Conservation (phyloP, 30 jellyfish, hydroid and myxozoan species). For the Catostylus mosaicus region DNA sequence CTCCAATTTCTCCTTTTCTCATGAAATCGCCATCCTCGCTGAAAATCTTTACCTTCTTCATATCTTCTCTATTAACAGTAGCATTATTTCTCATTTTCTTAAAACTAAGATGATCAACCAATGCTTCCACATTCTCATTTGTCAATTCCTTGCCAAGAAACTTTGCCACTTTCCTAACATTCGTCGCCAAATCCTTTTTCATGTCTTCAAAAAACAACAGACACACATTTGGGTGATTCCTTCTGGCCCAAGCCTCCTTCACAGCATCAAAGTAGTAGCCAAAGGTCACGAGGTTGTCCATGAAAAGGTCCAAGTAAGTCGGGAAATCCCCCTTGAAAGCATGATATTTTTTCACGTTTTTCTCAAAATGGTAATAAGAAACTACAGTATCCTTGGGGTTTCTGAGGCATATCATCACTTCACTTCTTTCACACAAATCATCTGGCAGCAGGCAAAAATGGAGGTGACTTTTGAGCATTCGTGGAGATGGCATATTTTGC, state of each 20-base stretch:
- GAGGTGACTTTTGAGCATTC: too few relatives aligned
- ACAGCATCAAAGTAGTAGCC: slow-evolving; percentile 35
- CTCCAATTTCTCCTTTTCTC: slow-evolving; percentile 51
- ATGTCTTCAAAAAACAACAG: slow-evolving; percentile 35
- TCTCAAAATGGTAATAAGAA: slow-evolving; percentile 20
- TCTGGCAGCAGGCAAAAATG: too few relatives aligned
- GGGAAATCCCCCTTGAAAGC: slow-evolving; percentile 13
- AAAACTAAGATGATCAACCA: too few relatives aligned
- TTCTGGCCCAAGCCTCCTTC: slow-evolving; percentile 39
- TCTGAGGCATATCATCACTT: slow-evolving; percentile 10
- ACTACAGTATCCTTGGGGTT: slow-evolving; percentile 24
- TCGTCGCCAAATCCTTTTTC: slow-evolving; percentile 29
- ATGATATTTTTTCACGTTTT: background rate
- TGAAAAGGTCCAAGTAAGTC: slow-evolving; percentile 30
- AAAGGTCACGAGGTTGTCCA: slow-evolving; percentile 33
- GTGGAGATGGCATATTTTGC: too few relatives aligned
- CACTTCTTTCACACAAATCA: background rate
- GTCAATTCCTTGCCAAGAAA: too few relatives aligned
- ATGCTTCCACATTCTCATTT: too few relatives aligned
- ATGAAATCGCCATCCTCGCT: slow-evolving; percentile 5
- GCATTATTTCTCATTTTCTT: too few relatives aligned
- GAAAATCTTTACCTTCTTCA: background rate
- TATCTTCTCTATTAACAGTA: background rate
- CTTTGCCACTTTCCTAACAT: slow-evolving; percentile 28
- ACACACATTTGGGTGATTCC: slow-evolving; percentile 49